These are phyloP conservation scores for Epinephelus coioides DNA, from an alignment of 2,797 vertebrate species.

Conservation along the genomic window DNA sequence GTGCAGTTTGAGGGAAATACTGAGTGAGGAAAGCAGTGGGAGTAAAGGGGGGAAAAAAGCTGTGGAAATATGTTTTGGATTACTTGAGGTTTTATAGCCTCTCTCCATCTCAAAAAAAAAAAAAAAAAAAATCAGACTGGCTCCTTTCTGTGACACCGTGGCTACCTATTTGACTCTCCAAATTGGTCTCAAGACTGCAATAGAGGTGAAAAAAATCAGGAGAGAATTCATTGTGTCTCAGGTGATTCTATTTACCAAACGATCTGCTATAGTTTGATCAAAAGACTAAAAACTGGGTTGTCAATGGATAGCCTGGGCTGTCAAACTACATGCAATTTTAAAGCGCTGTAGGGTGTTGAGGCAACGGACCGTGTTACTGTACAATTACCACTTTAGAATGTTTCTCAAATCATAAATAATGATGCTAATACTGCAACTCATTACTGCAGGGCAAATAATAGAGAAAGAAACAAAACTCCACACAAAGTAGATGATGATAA, in stretches of 20 bases:
- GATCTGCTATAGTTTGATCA: slow-evolving; percentile 15
- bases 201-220: neutral
- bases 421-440: slow-evolving; percentile 1
- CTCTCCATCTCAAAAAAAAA: neutral
- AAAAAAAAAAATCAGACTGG: slow-evolving; percentile 20
- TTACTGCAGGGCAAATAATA: slow-evolving; percentile 7
- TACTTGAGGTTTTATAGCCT: neutral
- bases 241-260: slow-evolving; percentile 23
- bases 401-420: slow-evolving; percentile 23
- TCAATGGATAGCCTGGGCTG: neutral
- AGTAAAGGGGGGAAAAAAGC: slow-evolving; percentile 10
- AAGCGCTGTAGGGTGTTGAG: slow-evolving; percentile 21
- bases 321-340: slow-evolving; percentile 27
- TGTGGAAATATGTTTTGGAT: slow-evolving; percentile 10
- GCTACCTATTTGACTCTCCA: slow-evolving; percentile 3
- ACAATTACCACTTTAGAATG: slow-evolving; percentile 7
- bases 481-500: neutral
- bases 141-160: neutral
- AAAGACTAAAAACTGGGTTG: slow-evolving; percentile 17
- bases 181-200: slow-evolving; percentile 7
- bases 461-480: neutral
- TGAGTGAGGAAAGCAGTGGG: slow-evolving; percentile 12
- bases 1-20: slow-evolving; percentile 29
- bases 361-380: neutral
- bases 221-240: neutral